Evolutionary conservation across 2,797 vertebrate species (phyloP), one percentile per base, ranked within the genome.

Genomic region (Scarus forsteni): DNA sequence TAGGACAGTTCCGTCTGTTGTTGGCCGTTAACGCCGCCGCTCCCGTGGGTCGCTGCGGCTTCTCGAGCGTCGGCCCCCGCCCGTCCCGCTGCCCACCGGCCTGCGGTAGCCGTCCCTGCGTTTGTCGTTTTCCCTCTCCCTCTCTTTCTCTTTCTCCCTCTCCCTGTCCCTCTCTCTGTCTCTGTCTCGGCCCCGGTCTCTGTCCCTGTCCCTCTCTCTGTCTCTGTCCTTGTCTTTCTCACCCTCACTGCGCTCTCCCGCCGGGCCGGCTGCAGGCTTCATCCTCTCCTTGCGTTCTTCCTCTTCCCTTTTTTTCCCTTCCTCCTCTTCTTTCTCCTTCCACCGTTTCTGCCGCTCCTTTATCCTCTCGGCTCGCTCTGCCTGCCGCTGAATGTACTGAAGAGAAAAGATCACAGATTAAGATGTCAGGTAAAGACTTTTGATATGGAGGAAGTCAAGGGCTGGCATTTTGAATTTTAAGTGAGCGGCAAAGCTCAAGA

Each of bases 1-100:
- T 66, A 18, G 34, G 80, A 90, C 88, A 88, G 90, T 87, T 88
- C 91, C 79, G 67, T 81, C 71, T 44, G 49, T 15, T n/a, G 69
- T 59, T 46, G 70, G 81, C 65, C 62, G 45, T 84, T 89, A 88
- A 81, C 94, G 96, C 64, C 96, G 94, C 76, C 96, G 90, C 66
- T 97, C 96, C 82, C 95, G 92, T 14, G 96, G 96, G 50, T 96
- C 95, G 66, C 96, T 97, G 71, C 95, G 94, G 89, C 96, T 98
- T 60, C 95, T 94, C 16, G 96, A 97, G 44, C 96, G 93, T 36
- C 88, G 92, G 86, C 77, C 89, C 19, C 85, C 94, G 40, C 85
- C 90, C 42, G 70, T 88, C 18, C 80, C 83, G 80, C 94, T 75
- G 77, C 86, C 84, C 62, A 92, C 89, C 7, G 90, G 75, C 87